A percentile compares a stretch with the other conserved stretches of the same genome.
These are phyloP conservation scores for Apodemus sylvaticus DNA, from an alignment of 2,113 vertebrate genomes.

Conservation along the genomic window DNA sequence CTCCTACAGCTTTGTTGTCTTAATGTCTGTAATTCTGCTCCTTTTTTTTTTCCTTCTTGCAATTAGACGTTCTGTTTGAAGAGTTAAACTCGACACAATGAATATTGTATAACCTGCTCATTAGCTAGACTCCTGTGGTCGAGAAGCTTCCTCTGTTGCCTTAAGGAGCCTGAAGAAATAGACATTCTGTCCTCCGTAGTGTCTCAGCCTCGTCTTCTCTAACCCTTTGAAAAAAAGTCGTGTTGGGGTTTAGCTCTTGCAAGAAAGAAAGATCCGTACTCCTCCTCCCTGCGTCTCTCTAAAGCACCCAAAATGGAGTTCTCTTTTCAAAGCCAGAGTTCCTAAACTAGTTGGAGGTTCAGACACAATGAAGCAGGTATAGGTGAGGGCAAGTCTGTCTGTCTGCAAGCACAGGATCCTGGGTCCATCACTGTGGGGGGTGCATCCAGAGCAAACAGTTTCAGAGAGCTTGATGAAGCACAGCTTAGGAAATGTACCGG, in stretches of 20 bases:
- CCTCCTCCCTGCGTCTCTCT: background rate
- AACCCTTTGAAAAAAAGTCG: conserved; percentile 60
- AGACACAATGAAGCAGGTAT: background rate
- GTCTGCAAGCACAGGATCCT: conserved; percentile 57
- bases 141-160: conserved; percentile 72
- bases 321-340: background rate
- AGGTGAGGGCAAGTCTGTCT: background rate
- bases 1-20: conserved; percentile 65
- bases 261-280: conserved; percentile 46
- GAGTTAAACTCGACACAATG: conserved; percentile 78
- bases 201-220: conserved; percentile 49
- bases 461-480: background rate
- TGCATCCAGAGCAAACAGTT: background rate
- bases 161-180: conserved; percentile 79
- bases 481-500: fast-evolving
- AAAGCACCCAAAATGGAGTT: background rate
- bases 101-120: conserved; percentile 84
- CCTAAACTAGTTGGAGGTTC: background rate
- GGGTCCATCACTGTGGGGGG: conserved; percentile 54
- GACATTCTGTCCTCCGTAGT: conserved; percentile 62
- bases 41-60: conserved; percentile 32
- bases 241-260: conserved; percentile 50
- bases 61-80: conserved; percentile 80
- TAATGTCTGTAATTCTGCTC: conserved; percentile 66
- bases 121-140: conserved; percentile 80